Conservation (phyloP, 2,888 invertebrate species). For the Adelphocoris suturalis region DNA sequence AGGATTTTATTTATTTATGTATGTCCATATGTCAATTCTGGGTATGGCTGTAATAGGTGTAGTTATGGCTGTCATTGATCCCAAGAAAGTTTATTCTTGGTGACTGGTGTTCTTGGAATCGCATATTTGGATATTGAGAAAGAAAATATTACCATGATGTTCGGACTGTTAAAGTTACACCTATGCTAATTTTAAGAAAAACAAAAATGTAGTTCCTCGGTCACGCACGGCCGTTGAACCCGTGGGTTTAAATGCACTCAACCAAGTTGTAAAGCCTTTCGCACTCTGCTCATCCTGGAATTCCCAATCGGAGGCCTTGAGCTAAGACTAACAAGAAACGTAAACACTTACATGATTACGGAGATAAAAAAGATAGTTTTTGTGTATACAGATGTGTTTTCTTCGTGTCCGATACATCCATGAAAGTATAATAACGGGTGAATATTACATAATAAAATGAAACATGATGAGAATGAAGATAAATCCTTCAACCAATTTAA, state of each 20-base stretch:
- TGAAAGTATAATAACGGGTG: not conserved
- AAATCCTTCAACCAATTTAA: too few species aligned
- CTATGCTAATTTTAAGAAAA: not conserved
- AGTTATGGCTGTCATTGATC: too few species aligned
- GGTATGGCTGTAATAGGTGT: too few species aligned
- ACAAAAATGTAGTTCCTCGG: not conserved
- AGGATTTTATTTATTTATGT: too few species aligned
- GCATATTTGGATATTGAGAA: too few species aligned
- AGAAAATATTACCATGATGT: too few species aligned
- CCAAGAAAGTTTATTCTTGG: too few species aligned
- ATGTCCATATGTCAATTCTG: too few species aligned
- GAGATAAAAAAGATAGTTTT: not conserved
- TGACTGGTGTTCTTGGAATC: too few species aligned
- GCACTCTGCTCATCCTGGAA: not conserved
- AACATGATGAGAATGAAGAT: too few species aligned
- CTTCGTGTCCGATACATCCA: not conserved
- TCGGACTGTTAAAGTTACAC: too few species aligned
- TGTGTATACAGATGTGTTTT: not conserved
- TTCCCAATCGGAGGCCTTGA: not conserved
- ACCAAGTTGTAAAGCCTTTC: not conserved
- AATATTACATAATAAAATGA: not conserved
- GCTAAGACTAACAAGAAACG: constrained; percentile 3
- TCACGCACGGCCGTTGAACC: not conserved
- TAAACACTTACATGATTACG: not conserved
- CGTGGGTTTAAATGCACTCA: not conserved